Evolutionary conservation across 2,797 vertebrate species (phyloP).

Genomic region (Gastrophryne carolinensis): DNA sequence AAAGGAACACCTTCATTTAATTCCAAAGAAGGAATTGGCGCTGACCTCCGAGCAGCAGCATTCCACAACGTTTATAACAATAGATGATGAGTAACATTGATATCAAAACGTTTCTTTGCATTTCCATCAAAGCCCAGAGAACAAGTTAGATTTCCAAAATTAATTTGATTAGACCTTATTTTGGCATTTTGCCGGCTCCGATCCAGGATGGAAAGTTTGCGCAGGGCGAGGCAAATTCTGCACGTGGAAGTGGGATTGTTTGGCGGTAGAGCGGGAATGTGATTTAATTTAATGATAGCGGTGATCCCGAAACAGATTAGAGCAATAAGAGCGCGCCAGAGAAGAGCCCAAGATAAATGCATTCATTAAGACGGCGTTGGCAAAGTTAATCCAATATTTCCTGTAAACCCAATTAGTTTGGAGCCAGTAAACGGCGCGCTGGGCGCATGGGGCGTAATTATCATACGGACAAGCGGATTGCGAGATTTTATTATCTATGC

Average conservation of each 20-base stretch:
- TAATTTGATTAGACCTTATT: background rate
- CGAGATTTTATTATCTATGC: slow-evolving; percentile 24
- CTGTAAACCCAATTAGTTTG: slow-evolving; percentile 60
- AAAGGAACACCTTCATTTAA: no score
- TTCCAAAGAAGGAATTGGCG: no score
- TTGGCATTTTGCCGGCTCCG: background rate
- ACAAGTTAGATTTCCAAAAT: background rate
- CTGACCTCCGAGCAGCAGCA: no score
- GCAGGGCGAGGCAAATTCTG: background rate
- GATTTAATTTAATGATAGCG: slow-evolving; percentile 52
- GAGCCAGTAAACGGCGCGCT: slow-evolving; percentile 54
- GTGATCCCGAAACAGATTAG: slow-evolving; percentile 52
- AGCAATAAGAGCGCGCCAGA: slow-evolving; percentile 43
- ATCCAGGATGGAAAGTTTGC: background rate
- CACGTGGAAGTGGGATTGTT: background rate
- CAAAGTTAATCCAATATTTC: slow-evolving; percentile 78
- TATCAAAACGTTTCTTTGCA: background rate
- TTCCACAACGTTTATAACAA: no score
- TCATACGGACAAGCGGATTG: slow-evolving; percentile 8
- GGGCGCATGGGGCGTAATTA: slow-evolving; percentile 54
- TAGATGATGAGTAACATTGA: no score
- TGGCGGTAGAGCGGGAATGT: slow-evolving; percentile 45
- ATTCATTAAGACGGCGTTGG: slow-evolving; percentile 79
- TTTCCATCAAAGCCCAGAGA: background rate
- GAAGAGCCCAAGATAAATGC: slow-evolving; percentile 75